A percentile compares a stretch with the other conserved stretches of the same genome.
Evolutionary conservation across 1,140 invertebrate genomes (phyloP).

Genomic region (Dryas iulia): DNA sequence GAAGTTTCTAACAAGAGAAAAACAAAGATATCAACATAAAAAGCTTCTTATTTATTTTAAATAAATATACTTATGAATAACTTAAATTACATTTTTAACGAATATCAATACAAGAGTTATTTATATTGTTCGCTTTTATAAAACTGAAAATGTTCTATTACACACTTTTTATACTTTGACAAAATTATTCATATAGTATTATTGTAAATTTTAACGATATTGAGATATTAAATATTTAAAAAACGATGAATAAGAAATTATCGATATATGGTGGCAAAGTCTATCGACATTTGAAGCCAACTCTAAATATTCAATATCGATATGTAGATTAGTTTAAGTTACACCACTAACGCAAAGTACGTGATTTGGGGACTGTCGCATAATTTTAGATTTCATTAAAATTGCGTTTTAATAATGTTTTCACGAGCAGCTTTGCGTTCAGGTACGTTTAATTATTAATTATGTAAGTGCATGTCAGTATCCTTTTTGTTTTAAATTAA

Average conservation of each 20-base stretch:
- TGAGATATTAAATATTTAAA: no score
- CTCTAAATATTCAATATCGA: neutral
- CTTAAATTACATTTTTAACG: no score
- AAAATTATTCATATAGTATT: no score
- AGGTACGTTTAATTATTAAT: constrained; percentile 51
- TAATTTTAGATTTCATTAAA: constrained; percentile 45
- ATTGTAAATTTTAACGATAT: no score
- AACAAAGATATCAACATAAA: no score
- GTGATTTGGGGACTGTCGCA: constrained; percentile 49
- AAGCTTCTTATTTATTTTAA: no score
- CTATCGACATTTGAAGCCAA: neutral
- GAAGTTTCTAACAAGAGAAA: neutral
- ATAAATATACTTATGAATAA: no score
- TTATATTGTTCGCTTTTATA: no score
- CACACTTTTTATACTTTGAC: no score
- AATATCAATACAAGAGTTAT: no score
- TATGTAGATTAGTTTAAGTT: neutral
- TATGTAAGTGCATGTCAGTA: neutral
- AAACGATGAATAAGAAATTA: no score
- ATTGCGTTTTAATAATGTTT: constrained; percentile 65
- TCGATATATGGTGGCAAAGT: neutral
- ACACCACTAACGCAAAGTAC: constrained; percentile 65
- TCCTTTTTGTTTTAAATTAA: constrained; percentile 2
- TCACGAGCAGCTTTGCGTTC: constrained; percentile 77
- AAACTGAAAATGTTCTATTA: no score